Percentiles rank a stretch among this genome's conserved stretches.
phyloP scores from a whole-genome alignment of 1,140 invertebrate genomes.

The Drosophila ohnishii region DNA sequence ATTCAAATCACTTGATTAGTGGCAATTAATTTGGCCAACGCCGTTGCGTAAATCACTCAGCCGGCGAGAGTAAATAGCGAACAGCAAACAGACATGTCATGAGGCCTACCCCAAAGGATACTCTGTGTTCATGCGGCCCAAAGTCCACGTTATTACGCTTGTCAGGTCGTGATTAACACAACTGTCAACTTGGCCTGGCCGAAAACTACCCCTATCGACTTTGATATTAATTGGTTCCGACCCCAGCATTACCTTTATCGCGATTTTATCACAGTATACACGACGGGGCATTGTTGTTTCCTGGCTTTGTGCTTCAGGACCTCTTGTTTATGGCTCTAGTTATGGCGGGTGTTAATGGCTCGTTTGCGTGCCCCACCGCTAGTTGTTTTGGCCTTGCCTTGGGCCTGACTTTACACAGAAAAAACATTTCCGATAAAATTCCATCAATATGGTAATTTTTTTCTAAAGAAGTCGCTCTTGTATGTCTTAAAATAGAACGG shows the following conservation, averaged over 20 bases:
- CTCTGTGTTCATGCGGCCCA: constrained; percentile 14
- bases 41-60: constrained; percentile 56
- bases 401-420: constrained; percentile 14
- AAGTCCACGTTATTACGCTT: constrained; percentile 1
- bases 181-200: not conserved
- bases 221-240: constrained; percentile 7
- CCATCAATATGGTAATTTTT: constrained; percentile 7
- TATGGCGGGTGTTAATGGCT: constrained; percentile 71
- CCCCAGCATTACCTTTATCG: constrained; percentile 23
- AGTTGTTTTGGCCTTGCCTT: constrained; percentile 27
- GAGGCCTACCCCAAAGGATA: not conserved
- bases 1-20: constrained; percentile 77
- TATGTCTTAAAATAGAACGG: no score
- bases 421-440: not conserved
- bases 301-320: constrained; percentile 23
- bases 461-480: not conserved
- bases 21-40: constrained; percentile 66
- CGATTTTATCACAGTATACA: constrained; percentile 32
- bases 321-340: constrained; percentile 48
- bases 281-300: constrained; percentile 17
- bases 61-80: not conserved
- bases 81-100: constrained; percentile 21
- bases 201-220: constrained; percentile 12
- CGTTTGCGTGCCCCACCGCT: constrained; percentile 61
- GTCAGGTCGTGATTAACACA: constrained; percentile 4